Conservation (phyloP, 2,113 vertebrate species). For the Macroglossus sobrinus region DNA sequence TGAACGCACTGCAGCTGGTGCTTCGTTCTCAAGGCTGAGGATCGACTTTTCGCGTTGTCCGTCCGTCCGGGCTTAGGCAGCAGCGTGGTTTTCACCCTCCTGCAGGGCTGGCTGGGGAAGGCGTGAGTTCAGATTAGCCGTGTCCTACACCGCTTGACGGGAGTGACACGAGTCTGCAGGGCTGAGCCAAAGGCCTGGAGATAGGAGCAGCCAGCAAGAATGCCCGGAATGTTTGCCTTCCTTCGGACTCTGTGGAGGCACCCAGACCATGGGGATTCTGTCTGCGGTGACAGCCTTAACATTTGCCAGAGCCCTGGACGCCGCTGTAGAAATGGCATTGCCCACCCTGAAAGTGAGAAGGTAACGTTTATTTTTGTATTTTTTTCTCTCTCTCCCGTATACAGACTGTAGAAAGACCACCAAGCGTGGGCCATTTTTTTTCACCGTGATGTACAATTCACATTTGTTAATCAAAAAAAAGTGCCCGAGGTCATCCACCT, state of each 20-base stretch:
- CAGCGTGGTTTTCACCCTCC: constrained; percentile 50
- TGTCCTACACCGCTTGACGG: constrained; percentile 82
- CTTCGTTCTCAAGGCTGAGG: neutral
- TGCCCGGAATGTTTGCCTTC: constrained; percentile 85
- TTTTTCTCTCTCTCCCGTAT: constrained; percentile 83
- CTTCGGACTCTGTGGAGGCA: constrained; percentile 73
- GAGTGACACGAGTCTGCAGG: constrained; percentile 78
- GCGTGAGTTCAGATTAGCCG: constrained; percentile 80
- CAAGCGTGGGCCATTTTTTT: constrained; percentile 82
- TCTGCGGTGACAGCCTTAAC: constrained; percentile 92
- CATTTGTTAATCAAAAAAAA: constrained; percentile 83
- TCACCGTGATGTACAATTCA: constrained; percentile 84
- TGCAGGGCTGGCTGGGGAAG: constrained; percentile 21
- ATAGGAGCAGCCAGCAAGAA: constrained; percentile 78
- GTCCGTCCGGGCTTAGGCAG: neutral
- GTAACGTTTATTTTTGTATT: constrained; percentile 97
- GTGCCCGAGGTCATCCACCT: constrained; percentile 83
- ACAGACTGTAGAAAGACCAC: constrained; percentile 89
- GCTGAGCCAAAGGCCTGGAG: constrained; percentile 70
- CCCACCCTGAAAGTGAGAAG: constrained; percentile 95
- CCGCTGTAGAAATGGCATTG: constrained; percentile 90
- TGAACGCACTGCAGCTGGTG: constrained; percentile 88
- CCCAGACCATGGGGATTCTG: constrained; percentile 71
- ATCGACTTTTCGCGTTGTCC: fast-evolving
- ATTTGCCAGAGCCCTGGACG: constrained; percentile 93